Conservation (phyloP, 2,888 invertebrate genomes). For the Aporophyla lueneburgensis region DNA sequence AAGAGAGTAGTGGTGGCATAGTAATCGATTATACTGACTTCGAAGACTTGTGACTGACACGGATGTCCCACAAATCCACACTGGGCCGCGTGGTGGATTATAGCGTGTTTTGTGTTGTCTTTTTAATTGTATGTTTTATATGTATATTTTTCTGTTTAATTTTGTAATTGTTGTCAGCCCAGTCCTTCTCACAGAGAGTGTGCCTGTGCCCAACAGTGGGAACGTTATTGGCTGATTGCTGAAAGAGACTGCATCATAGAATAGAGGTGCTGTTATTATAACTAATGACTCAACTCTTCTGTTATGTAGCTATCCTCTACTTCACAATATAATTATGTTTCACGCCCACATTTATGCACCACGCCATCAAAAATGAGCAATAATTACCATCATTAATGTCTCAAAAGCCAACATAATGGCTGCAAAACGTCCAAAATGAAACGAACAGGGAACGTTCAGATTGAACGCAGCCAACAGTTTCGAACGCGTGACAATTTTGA, state of each 20-base stretch:
- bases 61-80: too few species aligned
- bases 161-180: too few species aligned
- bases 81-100: too few species aligned
- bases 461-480: constrained; percentile 64
- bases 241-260: not conserved
- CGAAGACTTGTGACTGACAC: too few species aligned
- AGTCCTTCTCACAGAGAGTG: too few species aligned
- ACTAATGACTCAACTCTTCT: not conserved
- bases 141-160: too few species aligned
- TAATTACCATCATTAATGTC: constrained; percentile 10
- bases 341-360: not conserved
- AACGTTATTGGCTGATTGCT: too few species aligned
- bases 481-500: constrained; percentile 72
- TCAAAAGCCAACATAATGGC: constrained; percentile 14
- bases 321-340: not conserved
- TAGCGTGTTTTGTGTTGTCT: too few species aligned
- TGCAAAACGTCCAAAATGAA: constrained; percentile 38
- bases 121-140: too few species aligned
- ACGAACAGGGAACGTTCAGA: constrained; percentile 47
- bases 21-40: too few species aligned
- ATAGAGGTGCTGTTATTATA: not conserved
- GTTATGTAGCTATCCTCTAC: not conserved
- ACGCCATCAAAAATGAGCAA: not conserved
- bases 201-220: too few species aligned
- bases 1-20: too few species aligned